A percentile compares a stretch with the other conserved stretches of the same genome.
Evolutionary conservation across 2,797 vertebrate species (phyloP).

Genomic region (Gymnoscopelus microlampas): DNA sequence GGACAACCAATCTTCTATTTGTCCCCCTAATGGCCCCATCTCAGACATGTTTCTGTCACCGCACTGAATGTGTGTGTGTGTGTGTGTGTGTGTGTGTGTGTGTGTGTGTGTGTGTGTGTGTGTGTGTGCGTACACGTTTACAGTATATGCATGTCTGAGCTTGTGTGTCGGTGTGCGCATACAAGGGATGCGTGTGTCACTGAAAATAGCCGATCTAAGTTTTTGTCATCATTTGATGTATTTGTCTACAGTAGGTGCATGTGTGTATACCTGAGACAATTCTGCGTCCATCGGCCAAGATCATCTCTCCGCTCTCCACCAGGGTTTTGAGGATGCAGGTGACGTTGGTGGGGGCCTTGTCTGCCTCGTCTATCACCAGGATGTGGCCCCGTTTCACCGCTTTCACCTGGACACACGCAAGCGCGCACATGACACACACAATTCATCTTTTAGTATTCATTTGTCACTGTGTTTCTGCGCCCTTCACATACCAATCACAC

Average conservation of each 20-base stretch:
- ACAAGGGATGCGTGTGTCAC: slow-evolving; percentile 64
- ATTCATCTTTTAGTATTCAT: not conserved
- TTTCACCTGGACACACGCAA: slow-evolving; percentile 84
- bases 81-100: not conserved
- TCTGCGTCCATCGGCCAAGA: slow-evolving; percentile 92
- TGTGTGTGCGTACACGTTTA: not conserved
- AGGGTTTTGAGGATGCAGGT: slow-evolving; percentile 97
- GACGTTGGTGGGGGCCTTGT: slow-evolving; percentile 98
- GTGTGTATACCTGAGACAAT: slow-evolving; percentile 86
- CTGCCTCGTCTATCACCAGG: slow-evolving; percentile 95
- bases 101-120: slow-evolving; percentile 11
- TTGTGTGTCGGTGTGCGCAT: slow-evolving; percentile 9
- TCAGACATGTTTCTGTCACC: slow-evolving; percentile 42
- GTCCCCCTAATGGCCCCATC: slow-evolving; percentile 20
- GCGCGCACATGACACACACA: slow-evolving; percentile 4
- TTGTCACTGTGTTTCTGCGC: too few species aligned
- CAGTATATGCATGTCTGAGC: not conserved
- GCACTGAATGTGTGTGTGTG: not conserved
- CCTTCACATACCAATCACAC: not conserved
- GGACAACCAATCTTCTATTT: slow-evolving; percentile 27
- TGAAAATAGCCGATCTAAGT: too few species aligned
- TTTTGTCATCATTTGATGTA: too few species aligned
- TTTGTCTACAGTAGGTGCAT: too few species aligned
- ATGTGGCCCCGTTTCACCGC: slow-evolving; percentile 92
- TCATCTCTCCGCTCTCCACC: slow-evolving; percentile 98